Percentiles rank a stretch among this genome's conserved stretches.
These are phyloP conservation scores for Drosophila novamexicana DNA, from an alignment of 1,140 invertebrate genomes.

Conservation along the genomic window DNA sequence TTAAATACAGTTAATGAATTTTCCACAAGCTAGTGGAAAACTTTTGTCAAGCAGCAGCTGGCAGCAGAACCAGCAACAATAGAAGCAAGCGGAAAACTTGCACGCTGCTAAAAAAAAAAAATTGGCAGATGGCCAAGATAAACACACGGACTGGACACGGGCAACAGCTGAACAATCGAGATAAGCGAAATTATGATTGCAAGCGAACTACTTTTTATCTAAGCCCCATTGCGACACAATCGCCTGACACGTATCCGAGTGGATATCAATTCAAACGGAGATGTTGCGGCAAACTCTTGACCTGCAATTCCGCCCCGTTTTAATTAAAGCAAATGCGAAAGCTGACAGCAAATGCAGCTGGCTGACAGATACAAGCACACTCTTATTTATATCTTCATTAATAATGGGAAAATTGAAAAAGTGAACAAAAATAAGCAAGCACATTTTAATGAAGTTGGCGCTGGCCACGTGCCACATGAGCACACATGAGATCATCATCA, in stretches of 20 bases:
- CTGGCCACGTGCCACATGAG: slow-evolving; percentile 38
- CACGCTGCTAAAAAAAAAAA: neutral
- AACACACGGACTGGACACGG: neutral
- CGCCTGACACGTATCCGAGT: slow-evolving; percentile 8
- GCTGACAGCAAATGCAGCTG: slow-evolving; percentile 40
- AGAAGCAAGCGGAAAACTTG: neutral
- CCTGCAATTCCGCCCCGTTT: slow-evolving; percentile 46
- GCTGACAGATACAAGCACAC: neutral
- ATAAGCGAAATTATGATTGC: slow-evolving; percentile 23
- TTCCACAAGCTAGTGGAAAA: neutral
- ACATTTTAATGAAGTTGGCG: slow-evolving; percentile 13
- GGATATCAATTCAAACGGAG: slow-evolving; percentile 34
- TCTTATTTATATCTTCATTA: slow-evolving; percentile 32
- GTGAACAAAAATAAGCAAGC: neutral
- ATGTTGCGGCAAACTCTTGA: slow-evolving; percentile 45
- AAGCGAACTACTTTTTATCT: slow-evolving; percentile 9
- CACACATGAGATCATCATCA: slow-evolving; percentile 37
- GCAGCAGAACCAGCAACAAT: neutral
- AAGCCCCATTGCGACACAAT: slow-evolving; percentile 11
- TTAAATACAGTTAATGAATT: slow-evolving; percentile 51
- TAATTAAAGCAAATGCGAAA: slow-evolving; percentile 57
- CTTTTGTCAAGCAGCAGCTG: slow-evolving; percentile 2
- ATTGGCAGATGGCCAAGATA: slow-evolving; percentile 14
- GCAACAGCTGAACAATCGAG: slow-evolving; percentile 6
- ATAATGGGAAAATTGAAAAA: slow-evolving; percentile 9